A percentile compares a stretch with the other conserved stretches of the same genome.
These are phyloP conservation scores for Ibycter americanus DNA, from an alignment of 2,797 vertebrate genomes.

Conservation along the genomic window DNA sequence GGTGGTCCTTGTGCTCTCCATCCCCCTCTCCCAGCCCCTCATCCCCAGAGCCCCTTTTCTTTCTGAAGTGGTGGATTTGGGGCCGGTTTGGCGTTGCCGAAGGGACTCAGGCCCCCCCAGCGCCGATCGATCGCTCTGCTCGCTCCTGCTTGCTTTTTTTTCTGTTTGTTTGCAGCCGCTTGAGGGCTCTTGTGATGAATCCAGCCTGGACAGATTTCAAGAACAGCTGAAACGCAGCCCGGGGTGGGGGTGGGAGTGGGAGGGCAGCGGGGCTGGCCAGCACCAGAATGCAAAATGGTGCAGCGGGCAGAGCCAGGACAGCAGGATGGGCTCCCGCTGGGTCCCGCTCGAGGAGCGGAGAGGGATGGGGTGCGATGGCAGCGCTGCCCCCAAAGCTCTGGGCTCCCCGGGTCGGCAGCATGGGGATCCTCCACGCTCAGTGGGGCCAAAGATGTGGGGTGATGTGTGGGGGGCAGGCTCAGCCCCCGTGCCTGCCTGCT, in stretches of 20 bases:
- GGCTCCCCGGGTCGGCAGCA: not conserved
- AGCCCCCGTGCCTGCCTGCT: not conserved
- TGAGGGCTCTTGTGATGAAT: slow-evolving; percentile 67
- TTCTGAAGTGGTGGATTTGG: not conserved
- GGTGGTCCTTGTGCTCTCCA: not conserved
- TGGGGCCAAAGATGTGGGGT: not conserved
- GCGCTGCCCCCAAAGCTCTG: not conserved
- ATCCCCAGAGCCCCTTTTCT: not conserved
- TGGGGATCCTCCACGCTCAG: accelerated
- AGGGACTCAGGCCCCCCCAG: slow-evolving; percentile 7
- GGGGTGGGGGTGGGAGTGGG: slow-evolving; percentile 61
- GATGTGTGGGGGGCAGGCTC: not conserved
- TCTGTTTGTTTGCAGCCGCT: slow-evolving; percentile 66
- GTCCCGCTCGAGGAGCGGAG: not conserved
- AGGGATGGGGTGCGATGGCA: not conserved
- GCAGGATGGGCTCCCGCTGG: accelerated
- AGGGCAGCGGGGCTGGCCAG: slow-evolving; percentile 51
- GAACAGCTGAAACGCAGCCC: slow-evolving; percentile 59
- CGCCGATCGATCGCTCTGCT: slow-evolving; percentile 34
- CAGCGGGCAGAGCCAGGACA: not conserved
- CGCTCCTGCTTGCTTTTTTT: slow-evolving; percentile 7
- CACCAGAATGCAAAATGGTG: slow-evolving; percentile 59
- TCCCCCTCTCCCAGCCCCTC: not conserved
- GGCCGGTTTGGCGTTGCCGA: not conserved
- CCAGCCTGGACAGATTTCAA: slow-evolving; percentile 63